Evolutionary conservation across 2,888 invertebrate genomes (phyloP), one percentile per base, ranked within the genome.

Genomic region (Drosophila ezoana): DNA sequence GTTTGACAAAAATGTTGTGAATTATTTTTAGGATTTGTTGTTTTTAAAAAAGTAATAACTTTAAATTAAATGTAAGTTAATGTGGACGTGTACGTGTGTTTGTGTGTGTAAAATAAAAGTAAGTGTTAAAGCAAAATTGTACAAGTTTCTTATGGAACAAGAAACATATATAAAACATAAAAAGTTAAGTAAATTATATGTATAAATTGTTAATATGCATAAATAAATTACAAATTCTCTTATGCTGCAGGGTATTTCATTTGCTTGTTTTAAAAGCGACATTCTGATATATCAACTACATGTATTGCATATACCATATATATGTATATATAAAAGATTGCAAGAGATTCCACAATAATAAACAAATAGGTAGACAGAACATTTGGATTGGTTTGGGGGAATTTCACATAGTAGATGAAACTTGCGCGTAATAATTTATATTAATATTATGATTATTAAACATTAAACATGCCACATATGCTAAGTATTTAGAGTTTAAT

Each of bases 41-140:
- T 47, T 65, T 62, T 81, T 84, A 82, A 84, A 87, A 76, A 86
- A 72, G 71, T 77, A 86, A 88, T 88, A 83, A 87, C 83, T 85
- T 82, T 85, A 86, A 63, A 79, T 79, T 84, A 87, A 69, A 67
- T 76, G 57, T 81, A 78, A 67, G 60, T 72, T 70, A 51, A 72
- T 81, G 72, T 84, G 81, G 74, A 72, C 63, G 78, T 74, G 67
- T 71, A 58, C 41, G 48, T 65, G 76, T 64, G 38, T 76, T 51
- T 70, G 33, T 56, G 43, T 63, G 48, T 59, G 28, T 79, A 75
- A 44, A 61, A 63, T 82, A 79, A 76, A 76, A 58, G 48, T 72
- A 71, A 61, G 40, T 72, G 58, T 87, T 82, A 83, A 87, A 87
- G 82, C 88, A 82, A 85, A 85, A 85, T 79, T 87, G 69, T 87